Evolutionary conservation across 2,797 vertebrate species (phyloP).

Genomic region (Gila robusta): DNA sequence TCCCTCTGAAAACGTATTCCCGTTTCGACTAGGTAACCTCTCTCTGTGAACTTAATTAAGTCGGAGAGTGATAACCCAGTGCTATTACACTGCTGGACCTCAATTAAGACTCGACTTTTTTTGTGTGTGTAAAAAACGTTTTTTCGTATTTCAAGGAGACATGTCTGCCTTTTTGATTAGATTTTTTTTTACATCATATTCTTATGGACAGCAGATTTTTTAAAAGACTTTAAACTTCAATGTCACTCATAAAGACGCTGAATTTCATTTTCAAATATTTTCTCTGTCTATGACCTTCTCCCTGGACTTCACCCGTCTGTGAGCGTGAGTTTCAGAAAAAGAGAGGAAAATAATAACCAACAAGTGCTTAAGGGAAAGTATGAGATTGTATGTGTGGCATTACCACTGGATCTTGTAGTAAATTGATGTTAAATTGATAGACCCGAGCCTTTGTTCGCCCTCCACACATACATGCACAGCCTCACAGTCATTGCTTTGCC

Average conservation of each 20-base stretch:
- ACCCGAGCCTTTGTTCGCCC: neutral
- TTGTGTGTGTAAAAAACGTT: neutral
- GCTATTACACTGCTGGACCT: conserved; percentile 11
- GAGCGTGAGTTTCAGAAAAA: conserved; percentile 21
- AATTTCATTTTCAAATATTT: conserved; percentile 24
- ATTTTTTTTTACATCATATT: conserved; percentile 3
- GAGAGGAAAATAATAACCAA: neutral
- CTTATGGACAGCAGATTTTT: conserved; percentile 5
- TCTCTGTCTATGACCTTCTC: conserved; percentile 18
- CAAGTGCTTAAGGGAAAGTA: neutral
- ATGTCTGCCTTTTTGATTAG: neutral
- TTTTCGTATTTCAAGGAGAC: conserved; percentile 9
- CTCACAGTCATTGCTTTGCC: conserved; percentile 6
- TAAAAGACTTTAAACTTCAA: conserved; percentile 19
- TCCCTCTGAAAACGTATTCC: neutral
- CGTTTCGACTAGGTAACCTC: conserved; percentile 5
- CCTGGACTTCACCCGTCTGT: neutral
- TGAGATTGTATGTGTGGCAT: neutral
- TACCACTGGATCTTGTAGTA: neutral
- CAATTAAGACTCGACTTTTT: neutral
- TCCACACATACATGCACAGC: neutral
- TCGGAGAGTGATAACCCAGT: neutral
- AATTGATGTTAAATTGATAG: neutral
- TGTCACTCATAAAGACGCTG: conserved; percentile 13
- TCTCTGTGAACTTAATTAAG: conserved; percentile 27